Evolutionary conservation across 2,888 invertebrate genomes (phyloP), one percentile per base, ranked within the genome.

Genomic region (Hofmannophila pseudospretella): DNA sequence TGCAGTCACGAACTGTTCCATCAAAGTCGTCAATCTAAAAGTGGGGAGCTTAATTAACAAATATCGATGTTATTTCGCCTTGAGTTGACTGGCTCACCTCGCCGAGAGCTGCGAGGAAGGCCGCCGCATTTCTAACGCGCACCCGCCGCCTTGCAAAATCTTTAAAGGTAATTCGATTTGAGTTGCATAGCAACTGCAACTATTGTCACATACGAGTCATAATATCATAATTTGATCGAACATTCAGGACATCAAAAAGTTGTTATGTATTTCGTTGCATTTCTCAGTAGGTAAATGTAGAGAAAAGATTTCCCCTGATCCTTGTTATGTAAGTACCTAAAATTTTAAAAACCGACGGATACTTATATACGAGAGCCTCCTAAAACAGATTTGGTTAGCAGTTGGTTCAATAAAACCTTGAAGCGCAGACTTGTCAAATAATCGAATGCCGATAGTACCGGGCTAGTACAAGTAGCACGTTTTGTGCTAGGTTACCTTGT

Each of bases 81-180:
- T 80, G 80, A 75, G 66, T 54, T 64, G 16, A 23, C 23, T 23
- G 56, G 77, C 67, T 84, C 65, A 76, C 81, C 80, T 84, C 79
- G 79, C 60, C 49, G 49, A 57, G 46, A 64, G 57, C 59, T 55
- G 58, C 49, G 59, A 67, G 70, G 75, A 79, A 82, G 82, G 84
- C 72, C 76, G 61, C 50, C 60, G 62, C 72, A 75, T 80, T 74
- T 78, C 79, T 79, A 79, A 81, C 72, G 62, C 64, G 45, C 44
- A 61, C 62, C 22, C 48, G 60, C 54, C 44, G 62, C 62, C 67
- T 75, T 72, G 67, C 60, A 58, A 67, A 62, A 66, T 58, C 57
- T 63, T 63, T 66, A 68, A n/a, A n/a, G n/a, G n/a, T n/a, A n/a
- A 67, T 59, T 46, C 49, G 51, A 58, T 55, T 56, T 60, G 53